phyloP scores from a whole-genome alignment of 2,797 vertebrate species.

The Okamejei kenojei region DNA sequence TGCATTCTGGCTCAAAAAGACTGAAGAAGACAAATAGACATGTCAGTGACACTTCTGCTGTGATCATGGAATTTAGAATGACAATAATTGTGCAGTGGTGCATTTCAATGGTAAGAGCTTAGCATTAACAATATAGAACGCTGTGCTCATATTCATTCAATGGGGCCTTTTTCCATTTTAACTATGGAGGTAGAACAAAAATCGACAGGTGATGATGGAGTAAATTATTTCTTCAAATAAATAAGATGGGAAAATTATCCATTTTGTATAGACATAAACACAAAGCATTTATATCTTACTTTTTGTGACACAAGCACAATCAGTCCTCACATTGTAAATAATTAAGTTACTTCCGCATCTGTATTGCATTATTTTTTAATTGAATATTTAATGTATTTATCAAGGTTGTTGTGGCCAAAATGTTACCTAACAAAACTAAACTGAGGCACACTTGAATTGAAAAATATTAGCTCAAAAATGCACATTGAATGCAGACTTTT shows the following conservation, averaged over 20 bases:
- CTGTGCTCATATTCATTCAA: background rate
- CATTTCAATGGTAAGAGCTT: background rate
- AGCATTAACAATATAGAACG: background rate
- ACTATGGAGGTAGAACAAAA: background rate
- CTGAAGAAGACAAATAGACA: background rate
- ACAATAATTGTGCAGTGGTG: background rate
- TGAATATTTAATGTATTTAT: background rate
- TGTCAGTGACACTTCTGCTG: background rate
- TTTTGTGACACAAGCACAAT: background rate
- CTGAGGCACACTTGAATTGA: background rate
- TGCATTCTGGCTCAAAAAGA: background rate
- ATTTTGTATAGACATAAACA: background rate
- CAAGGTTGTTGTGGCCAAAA: background rate
- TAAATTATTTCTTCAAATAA: background rate
- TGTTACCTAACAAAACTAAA: background rate
- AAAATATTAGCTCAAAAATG: background rate
- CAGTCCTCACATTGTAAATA: background rate
- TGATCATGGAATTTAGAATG: background rate
- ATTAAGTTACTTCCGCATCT: background rate
- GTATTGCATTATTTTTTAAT: background rate
- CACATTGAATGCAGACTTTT: background rate
- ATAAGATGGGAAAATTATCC: background rate
- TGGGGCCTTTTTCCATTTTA: slow-evolving; percentile 21
- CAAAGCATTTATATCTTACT: background rate
- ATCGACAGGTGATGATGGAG: background rate